Evolutionary conservation across 92 coral and sea anemone species (phyloP), one percentile per base, ranked within the genome.

Genomic region (Porites lobata): DNA sequence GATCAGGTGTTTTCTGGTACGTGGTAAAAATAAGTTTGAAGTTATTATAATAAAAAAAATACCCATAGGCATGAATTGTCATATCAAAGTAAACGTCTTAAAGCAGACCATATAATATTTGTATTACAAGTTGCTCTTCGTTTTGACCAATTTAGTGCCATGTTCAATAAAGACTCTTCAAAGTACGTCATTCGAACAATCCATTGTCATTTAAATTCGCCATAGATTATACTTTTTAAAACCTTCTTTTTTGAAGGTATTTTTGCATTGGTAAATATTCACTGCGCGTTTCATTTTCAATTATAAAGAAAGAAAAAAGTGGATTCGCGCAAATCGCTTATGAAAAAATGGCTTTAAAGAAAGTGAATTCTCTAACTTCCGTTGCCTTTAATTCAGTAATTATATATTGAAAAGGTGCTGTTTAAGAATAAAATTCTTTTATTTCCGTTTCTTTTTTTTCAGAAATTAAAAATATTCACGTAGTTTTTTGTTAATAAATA

Each of bases 181-280:
- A 69, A 57, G 17, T 68, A 54, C 86, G 86, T 70, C 86, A 82
- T 50, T 9, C 57, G 19, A 18, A 22, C 21, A 19, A 69, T 38
- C 69, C 24, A 69, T 82, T 82, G 78, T 82, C 57, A 82, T 82
- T 81, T 15, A 29, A 70, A 81, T 81, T 81, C 14, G 2, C 8
- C 56, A 3, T 4, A 53, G 8, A 18, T 57, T 50, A 50, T 74
- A 51, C 19, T 19, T 22, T 9, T 15, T 11, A 9, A 68, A 68
- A 50, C 62, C 17, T 24, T 51, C 57, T 17, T 17, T 9, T 11
- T 17, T 10, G 11, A n/a, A 56, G 38, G 38, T 9, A n/a, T 78
- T 29, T 29, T 29, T 29, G 32, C 32, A 29, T 29, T 29, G 32
- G 32, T 29, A 29, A 29, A 78, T 43, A 78, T 78, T 78, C 83